phyloP scores from a whole-genome alignment of 2,113 vertebrate genomes.

The Poeciliopsis turrubarensis region DNA sequence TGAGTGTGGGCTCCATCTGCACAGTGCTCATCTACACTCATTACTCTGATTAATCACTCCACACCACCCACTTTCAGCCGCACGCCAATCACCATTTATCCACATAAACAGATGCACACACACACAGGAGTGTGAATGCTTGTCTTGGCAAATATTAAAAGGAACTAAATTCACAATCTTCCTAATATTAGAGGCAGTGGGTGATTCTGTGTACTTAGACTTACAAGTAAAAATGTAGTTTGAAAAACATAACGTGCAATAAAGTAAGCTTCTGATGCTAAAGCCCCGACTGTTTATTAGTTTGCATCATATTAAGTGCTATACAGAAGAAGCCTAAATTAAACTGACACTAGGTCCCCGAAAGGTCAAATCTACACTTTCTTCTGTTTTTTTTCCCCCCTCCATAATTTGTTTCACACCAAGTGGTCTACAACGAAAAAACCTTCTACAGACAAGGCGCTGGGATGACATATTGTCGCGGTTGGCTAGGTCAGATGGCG shows the following conservation, averaged over 20 bases:
- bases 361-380: neutral
- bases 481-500: neutral
- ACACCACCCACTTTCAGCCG: conserved; percentile 71
- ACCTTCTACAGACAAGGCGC: neutral
- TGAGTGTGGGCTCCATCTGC: conserved; percentile 72
- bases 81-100: conserved; percentile 75
- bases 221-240: neutral
- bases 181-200: conserved; percentile 26
- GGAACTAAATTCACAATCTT: conserved; percentile 17
- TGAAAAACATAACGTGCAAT: neutral
- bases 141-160: conserved; percentile 19
- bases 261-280: neutral
- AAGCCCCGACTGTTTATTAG: neutral
- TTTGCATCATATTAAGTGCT: neutral
- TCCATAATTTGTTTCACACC: neutral
- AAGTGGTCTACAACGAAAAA: neutral
- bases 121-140: conserved; percentile 26
- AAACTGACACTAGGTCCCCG: neutral
- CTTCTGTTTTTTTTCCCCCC: neutral
- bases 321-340: neutral
- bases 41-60: conserved; percentile 77
- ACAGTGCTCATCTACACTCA: conserved; percentile 72
- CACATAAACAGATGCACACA: conserved; percentile 65
- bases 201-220: conserved; percentile 1
- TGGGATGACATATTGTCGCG: neutral